phyloP scores from a whole-genome alignment of 2,797 vertebrate genomes.

The Graptemys geographica region DNA sequence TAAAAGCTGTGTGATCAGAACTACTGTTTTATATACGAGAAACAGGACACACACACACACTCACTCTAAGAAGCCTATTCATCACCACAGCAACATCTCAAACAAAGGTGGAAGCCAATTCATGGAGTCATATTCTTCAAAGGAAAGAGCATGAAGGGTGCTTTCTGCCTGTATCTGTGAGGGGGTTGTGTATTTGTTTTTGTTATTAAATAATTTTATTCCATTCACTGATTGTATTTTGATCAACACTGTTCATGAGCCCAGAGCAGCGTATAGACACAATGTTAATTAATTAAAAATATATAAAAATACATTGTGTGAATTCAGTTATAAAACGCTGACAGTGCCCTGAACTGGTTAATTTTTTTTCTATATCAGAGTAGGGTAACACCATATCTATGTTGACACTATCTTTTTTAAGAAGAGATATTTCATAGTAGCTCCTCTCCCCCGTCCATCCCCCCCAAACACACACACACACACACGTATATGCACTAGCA shows the following conservation, averaged over 20 bases:
- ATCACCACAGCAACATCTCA: slow-evolving; percentile 73
- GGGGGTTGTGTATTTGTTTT: background rate
- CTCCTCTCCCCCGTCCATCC: background rate
- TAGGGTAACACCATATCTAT: background rate
- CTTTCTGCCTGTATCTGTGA: background rate
- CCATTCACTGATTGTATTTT: background rate
- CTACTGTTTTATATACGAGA: background rate
- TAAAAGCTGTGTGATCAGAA: background rate
- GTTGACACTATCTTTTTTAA: background rate
- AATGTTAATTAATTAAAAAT: rapidly evolving
- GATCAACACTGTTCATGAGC: background rate
- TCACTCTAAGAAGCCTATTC: slow-evolving; percentile 44
- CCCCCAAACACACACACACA: background rate
- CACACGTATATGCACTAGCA: background rate
- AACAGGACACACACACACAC: background rate
- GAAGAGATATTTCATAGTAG: background rate
- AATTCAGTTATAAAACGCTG: background rate
- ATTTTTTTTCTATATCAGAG: rapidly evolving
- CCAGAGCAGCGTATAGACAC: background rate
- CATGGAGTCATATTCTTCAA: slow-evolving; percentile 30
- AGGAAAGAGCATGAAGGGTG: background rate
- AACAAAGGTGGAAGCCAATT: slow-evolving; percentile 65
- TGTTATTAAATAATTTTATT: background rate
- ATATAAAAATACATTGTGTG: background rate
- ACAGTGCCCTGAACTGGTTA: background rate